phyloP scores from a whole-genome alignment of 2,797 vertebrate species.

The Acanthurus tractus region DNA sequence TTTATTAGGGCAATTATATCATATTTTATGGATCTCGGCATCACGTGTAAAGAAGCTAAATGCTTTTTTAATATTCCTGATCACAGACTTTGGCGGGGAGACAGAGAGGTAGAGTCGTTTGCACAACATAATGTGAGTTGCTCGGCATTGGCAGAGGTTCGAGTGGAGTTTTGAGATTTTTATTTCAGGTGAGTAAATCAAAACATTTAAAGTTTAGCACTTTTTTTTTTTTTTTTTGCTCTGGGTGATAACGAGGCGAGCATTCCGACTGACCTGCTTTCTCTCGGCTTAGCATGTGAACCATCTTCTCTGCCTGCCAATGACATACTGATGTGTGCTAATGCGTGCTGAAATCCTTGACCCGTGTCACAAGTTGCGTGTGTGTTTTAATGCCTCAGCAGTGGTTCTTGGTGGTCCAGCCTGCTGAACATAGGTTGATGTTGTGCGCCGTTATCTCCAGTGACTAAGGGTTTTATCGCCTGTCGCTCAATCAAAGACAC shows the following conservation, averaged over 20 bases:
- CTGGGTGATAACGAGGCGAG: constrained; percentile 16
- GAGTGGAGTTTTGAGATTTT: constrained; percentile 7
- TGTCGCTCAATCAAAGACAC: constrained; percentile 37
- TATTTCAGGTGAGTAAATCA: too few species aligned
- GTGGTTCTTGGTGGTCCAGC: neutral
- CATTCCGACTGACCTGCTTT: constrained; percentile 47
- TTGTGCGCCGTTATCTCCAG: constrained; percentile 28
- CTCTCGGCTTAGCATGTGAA: constrained; percentile 37
- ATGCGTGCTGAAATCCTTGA: constrained; percentile 49
- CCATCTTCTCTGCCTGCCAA: constrained; percentile 16
- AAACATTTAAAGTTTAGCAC: too few species aligned
- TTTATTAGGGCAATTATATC: constrained; percentile 68
- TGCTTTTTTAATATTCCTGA: constrained; percentile 12
- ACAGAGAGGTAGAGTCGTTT: neutral
- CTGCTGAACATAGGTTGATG: constrained; percentile 24
- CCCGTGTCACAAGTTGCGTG: constrained; percentile 53
- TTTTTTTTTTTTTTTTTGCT: constrained; percentile 5
- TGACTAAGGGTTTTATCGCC: constrained; percentile 29
- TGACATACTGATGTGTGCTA: constrained; percentile 25
- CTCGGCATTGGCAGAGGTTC: neutral
- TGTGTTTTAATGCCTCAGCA: constrained; percentile 14
- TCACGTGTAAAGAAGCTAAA: constrained; percentile 22
- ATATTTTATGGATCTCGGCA: constrained; percentile 57
- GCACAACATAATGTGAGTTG: constrained; percentile 7
- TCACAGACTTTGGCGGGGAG: neutral